Percentiles rank a stretch among this genome's conserved stretches.
These are phyloP conservation scores for Aegithalos caudatus DNA, from an alignment of 2,113 vertebrate species.

Conservation along the genomic window DNA sequence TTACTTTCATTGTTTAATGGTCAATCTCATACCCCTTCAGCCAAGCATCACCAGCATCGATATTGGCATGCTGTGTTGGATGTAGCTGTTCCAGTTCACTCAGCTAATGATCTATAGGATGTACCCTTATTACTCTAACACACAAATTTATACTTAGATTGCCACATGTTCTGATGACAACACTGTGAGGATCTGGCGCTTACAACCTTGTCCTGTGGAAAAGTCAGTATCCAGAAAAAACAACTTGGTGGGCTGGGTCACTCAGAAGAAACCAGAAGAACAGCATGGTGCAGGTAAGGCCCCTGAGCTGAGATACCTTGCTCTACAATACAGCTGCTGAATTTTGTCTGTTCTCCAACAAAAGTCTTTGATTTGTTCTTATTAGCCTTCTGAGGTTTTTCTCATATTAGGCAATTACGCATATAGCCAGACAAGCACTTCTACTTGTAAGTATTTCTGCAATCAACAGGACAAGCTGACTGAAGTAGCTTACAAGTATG, in stretches of 20 bases:
- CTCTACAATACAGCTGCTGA: background rate
- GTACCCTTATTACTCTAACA: background rate
- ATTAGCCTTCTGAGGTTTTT: background rate
- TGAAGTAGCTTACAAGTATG: background rate
- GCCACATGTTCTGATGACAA: conserved; percentile 97
- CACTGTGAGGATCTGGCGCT: conserved; percentile 89
- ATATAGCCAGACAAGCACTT: background rate
- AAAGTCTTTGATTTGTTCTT: background rate
- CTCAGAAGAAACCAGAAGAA: conserved; percentile 68
- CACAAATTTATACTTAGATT: conserved; percentile 74
- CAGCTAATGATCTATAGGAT: background rate
- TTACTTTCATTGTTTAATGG: background rate
- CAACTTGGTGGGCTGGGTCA: conserved; percentile 82
- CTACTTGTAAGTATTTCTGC: background rate
- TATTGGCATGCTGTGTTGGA: fast-evolving
- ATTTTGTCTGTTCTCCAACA: background rate
- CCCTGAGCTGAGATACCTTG: background rate
- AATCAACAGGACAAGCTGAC: background rate
- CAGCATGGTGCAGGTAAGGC: conserved; percentile 61
- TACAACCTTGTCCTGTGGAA: conserved; percentile 69
- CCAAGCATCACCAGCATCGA: background rate
- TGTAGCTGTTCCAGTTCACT: background rate
- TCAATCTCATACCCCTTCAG: background rate
- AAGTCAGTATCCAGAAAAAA: conserved; percentile 63
- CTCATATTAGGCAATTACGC: background rate